phyloP scores from a whole-genome alignment of 2,797 vertebrate genomes.

The Erethizon dorsatum region DNA sequence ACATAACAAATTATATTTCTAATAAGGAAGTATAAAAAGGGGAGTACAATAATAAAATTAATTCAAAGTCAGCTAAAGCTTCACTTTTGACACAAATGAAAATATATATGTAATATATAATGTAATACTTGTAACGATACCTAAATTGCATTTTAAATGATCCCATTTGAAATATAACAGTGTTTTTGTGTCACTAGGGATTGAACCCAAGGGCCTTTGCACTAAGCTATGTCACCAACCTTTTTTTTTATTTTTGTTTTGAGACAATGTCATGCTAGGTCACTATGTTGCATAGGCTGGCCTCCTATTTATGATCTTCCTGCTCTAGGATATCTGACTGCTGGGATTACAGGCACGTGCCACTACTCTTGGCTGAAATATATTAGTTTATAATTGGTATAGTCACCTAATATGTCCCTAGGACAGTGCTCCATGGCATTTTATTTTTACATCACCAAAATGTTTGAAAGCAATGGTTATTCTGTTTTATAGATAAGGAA shows the following conservation, averaged over 20 bases:
- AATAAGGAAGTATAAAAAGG: constrained; percentile 47
- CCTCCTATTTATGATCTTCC: not conserved
- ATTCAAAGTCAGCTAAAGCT: constrained; percentile 11
- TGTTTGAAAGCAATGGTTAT: not conserved
- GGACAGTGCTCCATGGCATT: not conserved
- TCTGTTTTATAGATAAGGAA: not conserved
- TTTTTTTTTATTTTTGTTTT: not conserved
- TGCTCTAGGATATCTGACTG: not conserved
- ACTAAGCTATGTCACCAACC: not conserved
- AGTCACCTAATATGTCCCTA: not conserved
- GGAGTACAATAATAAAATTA: constrained; percentile 41
- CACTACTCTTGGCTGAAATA: not conserved
- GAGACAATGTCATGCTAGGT: not conserved
- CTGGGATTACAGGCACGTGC: not conserved
- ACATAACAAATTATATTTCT: constrained; percentile 59
- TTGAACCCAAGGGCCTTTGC: not conserved
- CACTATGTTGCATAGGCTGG: not conserved
- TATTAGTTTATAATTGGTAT: not conserved
- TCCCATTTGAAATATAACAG: constrained; percentile 28
- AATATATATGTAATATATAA: constrained; percentile 31
- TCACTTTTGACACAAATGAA: constrained; percentile 44
- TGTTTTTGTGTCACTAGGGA: not conserved
- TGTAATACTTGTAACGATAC: not conserved
- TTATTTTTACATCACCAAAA: not conserved
- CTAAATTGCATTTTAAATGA: not conserved